phyloP scores from a whole-genome alignment of 2,113 vertebrate genomes.

The Microcebus tavaratra region DNA sequence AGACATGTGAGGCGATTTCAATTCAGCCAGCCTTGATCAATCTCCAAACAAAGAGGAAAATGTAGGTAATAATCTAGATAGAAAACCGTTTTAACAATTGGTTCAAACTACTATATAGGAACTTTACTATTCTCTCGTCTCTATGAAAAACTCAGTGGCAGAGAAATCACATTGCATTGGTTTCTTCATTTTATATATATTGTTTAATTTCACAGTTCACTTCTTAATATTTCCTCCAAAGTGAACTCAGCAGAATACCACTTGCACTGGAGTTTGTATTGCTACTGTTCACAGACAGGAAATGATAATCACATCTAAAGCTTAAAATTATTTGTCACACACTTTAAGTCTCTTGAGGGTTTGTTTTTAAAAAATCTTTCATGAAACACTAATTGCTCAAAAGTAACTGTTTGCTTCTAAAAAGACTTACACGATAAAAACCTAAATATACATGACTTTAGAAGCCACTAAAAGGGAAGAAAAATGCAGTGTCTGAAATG shows the following conservation, averaged over 20 bases:
- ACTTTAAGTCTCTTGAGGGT: constrained; percentile 20
- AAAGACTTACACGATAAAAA: constrained; percentile 60
- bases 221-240: constrained; percentile 47
- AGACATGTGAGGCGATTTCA: background rate
- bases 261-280: background rate
- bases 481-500: constrained; percentile 20
- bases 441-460: constrained; percentile 59
- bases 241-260: background rate
- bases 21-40: background rate
- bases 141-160: background rate
- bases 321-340: constrained; percentile 23
- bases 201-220: background rate
- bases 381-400: constrained; percentile 39
- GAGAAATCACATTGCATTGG: background rate
- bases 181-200: background rate
- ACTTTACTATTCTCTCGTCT: background rate
- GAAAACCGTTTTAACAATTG: background rate
- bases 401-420: constrained; percentile 35
- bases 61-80: background rate
- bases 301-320: background rate
- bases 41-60: background rate
- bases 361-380: background rate
- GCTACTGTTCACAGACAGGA: constrained; percentile 29
- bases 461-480: background rate
- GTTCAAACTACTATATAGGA: background rate